Percentiles rank a stretch among this genome's conserved stretches.
phyloP scores from a whole-genome alignment of 2,797 vertebrate species.

The Botia kubotai region DNA sequence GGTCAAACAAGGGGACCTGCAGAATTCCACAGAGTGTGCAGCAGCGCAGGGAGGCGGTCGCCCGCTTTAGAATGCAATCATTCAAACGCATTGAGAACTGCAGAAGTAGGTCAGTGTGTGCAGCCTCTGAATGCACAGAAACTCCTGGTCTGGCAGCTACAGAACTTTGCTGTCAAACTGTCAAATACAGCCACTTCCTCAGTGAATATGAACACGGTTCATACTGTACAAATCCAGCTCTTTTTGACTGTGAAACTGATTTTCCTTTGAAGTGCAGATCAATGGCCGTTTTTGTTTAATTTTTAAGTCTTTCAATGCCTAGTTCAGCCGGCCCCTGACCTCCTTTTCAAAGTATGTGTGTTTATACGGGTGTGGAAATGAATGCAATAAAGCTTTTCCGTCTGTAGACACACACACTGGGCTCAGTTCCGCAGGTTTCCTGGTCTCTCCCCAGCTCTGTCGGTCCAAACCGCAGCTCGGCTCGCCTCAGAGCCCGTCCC shows the following conservation, averaged over 20 bases:
- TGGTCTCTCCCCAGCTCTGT: slow-evolving; percentile 39
- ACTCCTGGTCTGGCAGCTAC: background rate
- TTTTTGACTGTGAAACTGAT: background rate
- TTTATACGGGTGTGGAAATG: slow-evolving; percentile 51
- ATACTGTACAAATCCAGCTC: background rate
- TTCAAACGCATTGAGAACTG: background rate
- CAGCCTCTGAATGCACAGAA: slow-evolving; percentile 2
- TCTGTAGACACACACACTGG: slow-evolving; percentile 29
- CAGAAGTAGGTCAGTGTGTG: slow-evolving; percentile 50
- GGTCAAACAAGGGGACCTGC: background rate
- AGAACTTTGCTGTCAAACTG: background rate
- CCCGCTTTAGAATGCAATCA: slow-evolving; percentile 21
- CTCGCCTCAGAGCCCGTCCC: slow-evolving; percentile 26
- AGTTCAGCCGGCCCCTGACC: background rate
- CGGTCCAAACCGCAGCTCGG: slow-evolving; percentile 43
- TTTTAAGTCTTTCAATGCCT: background rate
- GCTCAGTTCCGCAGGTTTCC: slow-evolving; percentile 31
- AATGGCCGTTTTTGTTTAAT: background rate
- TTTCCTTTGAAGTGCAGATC: background rate
- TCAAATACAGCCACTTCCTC: background rate
- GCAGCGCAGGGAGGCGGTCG: no score
- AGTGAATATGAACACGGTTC: background rate
- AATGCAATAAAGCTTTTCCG: slow-evolving; percentile 61
- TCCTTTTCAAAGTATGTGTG: background rate
- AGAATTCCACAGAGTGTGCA: slow-evolving; percentile 5